phyloP scores from a whole-genome alignment of 1,140 invertebrate genomes.

The Drosophila prosaltans region DNA sequence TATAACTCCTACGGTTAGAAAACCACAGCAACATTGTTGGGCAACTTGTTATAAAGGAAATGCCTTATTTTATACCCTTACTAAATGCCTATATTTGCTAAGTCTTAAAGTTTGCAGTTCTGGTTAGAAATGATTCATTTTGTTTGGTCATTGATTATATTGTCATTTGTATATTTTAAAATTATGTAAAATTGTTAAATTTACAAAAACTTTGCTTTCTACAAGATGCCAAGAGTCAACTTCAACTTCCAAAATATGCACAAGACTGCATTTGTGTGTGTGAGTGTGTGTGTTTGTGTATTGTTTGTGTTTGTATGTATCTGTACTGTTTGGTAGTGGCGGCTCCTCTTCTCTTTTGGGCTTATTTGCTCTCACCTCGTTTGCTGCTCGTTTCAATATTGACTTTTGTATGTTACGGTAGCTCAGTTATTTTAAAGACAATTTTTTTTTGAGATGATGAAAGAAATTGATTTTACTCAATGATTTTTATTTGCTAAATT shows the following conservation, averaged over 20 bases:
- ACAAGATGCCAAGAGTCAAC: slow-evolving; percentile 69
- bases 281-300: slow-evolving; percentile 10
- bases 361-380: slow-evolving; percentile 56
- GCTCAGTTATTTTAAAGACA: slow-evolving; percentile 37
- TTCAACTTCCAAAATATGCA: slow-evolving; percentile 45
- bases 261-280: slow-evolving; percentile 23
- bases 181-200: not conserved
- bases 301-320: slow-evolving; percentile 26
- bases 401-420: slow-evolving; percentile 68
- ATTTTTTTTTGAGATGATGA: slow-evolving; percentile 17
- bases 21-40: not conserved
- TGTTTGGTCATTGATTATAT: not conserved
- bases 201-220: not conserved
- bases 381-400: slow-evolving; percentile 65
- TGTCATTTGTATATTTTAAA: not conserved
- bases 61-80: slow-evolving; percentile 8
- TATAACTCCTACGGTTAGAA: slow-evolving; percentile 11
- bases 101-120: not conserved
- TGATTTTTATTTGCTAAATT: slow-evolving; percentile 52
- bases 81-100: not conserved
- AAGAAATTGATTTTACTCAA: slow-evolving; percentile 33
- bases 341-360: slow-evolving; percentile 33
- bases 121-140: not conserved
- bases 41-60: slow-evolving; percentile 13
- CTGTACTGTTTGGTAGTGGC: slow-evolving; percentile 20